These are phyloP conservation scores for Drosophila bipectinata DNA, from an alignment of 1,140 invertebrate genomes.

Conservation along the genomic window DNA sequence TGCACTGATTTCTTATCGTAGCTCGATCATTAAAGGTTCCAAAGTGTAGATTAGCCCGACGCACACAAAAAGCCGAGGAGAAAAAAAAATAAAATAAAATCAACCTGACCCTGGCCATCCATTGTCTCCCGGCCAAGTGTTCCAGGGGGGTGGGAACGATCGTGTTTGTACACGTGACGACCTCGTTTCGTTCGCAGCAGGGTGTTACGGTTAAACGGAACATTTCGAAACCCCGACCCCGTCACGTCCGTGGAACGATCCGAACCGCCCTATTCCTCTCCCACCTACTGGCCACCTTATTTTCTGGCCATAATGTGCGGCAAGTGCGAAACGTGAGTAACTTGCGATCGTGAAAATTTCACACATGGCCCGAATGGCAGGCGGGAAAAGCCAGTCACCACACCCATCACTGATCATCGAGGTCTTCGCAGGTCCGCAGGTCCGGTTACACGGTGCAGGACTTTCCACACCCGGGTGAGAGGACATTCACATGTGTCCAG, in stretches of 20 bases:
- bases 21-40: constrained; percentile 68
- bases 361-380: constrained; percentile 54
- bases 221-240: constrained; percentile 45
- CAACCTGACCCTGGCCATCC: constrained; percentile 67
- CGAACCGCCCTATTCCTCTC: background rate
- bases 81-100: constrained; percentile 48
- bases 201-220: constrained; percentile 43
- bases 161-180: constrained; percentile 78
- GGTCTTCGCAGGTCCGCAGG: constrained; percentile 38
- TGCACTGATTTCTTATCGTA: constrained; percentile 77
- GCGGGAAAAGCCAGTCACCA: constrained; percentile 44
- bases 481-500: constrained; percentile 38
- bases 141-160: constrained; percentile 37
- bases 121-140: constrained; percentile 49
- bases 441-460: constrained; percentile 61
- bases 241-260: constrained; percentile 51
- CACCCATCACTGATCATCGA: constrained; percentile 37
- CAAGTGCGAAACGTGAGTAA: constrained; percentile 66
- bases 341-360: constrained; percentile 57
- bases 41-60: constrained; percentile 67
- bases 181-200: constrained; percentile 69
- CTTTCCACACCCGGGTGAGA: constrained; percentile 28
- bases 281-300: constrained; percentile 7
- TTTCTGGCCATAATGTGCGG: constrained; percentile 12
- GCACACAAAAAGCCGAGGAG: constrained; percentile 45